A percentile compares a stretch with the other conserved stretches of the same genome.
These are phyloP conservation scores for Mustela nigripes DNA, from an alignment of 2,113 vertebrate species.

Conservation along the genomic window DNA sequence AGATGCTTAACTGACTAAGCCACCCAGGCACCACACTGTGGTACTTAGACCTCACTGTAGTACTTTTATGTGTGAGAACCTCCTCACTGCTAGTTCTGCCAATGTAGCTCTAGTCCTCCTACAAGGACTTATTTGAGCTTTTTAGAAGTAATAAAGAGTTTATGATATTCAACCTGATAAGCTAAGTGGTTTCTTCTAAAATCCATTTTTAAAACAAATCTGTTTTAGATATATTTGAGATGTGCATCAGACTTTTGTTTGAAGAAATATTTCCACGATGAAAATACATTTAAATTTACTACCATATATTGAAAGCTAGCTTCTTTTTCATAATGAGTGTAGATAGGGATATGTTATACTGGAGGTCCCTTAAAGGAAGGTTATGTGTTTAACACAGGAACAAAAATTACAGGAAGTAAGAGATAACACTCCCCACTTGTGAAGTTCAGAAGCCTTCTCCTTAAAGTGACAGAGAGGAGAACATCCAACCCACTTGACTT, in stretches of 20 bases:
- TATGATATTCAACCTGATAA: slow-evolving; percentile 31
- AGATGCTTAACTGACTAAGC: background rate
- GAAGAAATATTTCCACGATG: background rate
- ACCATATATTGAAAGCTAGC: background rate
- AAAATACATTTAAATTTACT: slow-evolving; percentile 42
- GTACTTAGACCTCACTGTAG: too few relatives aligned
- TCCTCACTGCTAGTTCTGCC: background rate
- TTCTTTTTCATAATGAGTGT: slow-evolving; percentile 9
- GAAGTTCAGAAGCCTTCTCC: background rate
- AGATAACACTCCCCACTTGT: background rate
- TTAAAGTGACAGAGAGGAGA: background rate
- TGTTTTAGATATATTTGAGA: slow-evolving; percentile 32
- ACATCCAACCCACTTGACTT: background rate
- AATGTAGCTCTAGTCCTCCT: background rate
- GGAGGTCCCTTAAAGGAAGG: background rate
- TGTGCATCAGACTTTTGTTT: background rate
- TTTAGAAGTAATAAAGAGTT: slow-evolving; percentile 26
- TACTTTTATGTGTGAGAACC: background rate
- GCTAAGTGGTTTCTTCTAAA: slow-evolving; percentile 52
- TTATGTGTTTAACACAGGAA: background rate
- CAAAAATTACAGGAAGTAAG: slow-evolving; percentile 30
- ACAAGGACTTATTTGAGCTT: background rate
- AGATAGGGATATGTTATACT: background rate
- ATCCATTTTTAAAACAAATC: slow-evolving; percentile 62
- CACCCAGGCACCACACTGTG: background rate